phyloP scores from a whole-genome alignment of 2,797 vertebrate species.

The Sebastes vulpes region DNA sequence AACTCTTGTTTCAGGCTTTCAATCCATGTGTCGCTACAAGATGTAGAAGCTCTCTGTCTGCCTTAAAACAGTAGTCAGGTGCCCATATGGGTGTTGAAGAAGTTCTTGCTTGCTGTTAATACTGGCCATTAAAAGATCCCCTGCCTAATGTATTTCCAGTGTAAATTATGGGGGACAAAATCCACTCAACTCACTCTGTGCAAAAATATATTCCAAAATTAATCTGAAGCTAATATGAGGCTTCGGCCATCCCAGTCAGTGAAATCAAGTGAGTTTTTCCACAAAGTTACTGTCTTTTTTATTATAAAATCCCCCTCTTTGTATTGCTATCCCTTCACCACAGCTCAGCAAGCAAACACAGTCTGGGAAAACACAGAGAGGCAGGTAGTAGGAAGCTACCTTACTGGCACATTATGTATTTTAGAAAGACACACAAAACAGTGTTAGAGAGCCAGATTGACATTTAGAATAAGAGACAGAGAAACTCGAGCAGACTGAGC shows the following conservation, averaged over 20 bases:
- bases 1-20: too few species aligned
- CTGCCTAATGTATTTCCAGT: not conserved
- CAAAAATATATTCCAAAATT: not conserved
- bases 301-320: not conserved
- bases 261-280: not conserved
- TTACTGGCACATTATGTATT: not conserved
- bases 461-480: not conserved
- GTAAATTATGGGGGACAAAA: not conserved
- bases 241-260: not conserved
- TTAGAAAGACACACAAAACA: not conserved
- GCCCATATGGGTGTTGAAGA: too few species aligned
- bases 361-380: not conserved
- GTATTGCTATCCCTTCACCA: not conserved
- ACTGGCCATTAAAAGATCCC: not conserved
- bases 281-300: not conserved
- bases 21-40: too few species aligned
- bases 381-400: not conserved
- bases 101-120: too few species aligned
- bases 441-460: slow-evolving; percentile 23
- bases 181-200: not conserved
- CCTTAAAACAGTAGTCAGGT: too few species aligned
- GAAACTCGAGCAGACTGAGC: slow-evolving; percentile 24
- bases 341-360: not conserved
- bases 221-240: not conserved
- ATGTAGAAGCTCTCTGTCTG: too few species aligned